Percentiles rank a stretch among this genome's conserved stretches.
These are phyloP conservation scores for Conistra vaccinii DNA, from an alignment of 2,888 invertebrate genomes.

Conservation along the genomic window DNA sequence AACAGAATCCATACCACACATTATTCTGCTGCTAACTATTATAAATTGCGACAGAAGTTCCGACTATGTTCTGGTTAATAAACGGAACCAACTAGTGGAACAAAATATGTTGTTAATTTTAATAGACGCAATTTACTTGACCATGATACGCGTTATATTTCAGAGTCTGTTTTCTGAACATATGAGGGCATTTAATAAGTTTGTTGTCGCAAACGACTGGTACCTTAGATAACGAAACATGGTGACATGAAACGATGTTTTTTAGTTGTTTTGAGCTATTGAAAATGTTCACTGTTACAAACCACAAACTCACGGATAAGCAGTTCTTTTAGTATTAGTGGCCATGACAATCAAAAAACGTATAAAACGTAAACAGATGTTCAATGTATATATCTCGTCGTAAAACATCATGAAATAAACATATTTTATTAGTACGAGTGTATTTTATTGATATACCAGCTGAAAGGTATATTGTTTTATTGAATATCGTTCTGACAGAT, in stretches of 20 bases:
- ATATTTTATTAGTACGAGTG: neutral
- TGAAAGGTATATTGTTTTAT: constrained; percentile 2
- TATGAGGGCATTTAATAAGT: neutral
- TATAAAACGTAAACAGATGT: neutral
- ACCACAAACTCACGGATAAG: neutral
- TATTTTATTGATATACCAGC: neutral
- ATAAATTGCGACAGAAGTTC: constrained; percentile 21
- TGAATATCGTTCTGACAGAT: constrained; percentile 12
- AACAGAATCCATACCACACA: neutral
- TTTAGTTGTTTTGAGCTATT: neutral
- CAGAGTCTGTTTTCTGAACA: neutral
- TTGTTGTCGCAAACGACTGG: neutral
- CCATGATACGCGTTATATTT: neutral
- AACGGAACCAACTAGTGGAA: constrained; percentile 9
- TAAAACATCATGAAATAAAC: neutral
- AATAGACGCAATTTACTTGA: neutral
- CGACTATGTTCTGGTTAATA: neutral
- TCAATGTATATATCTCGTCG: neutral
- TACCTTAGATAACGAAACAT: neutral
- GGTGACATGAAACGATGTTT: neutral
- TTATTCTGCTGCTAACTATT: constrained; percentile 16
- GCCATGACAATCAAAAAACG: neutral
- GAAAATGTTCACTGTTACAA: no score
- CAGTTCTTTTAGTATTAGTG: neutral
- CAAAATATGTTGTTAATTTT: constrained; percentile 8